These are phyloP conservation scores for Microtus montanus DNA, from an alignment of 2,113 vertebrate genomes.

Conservation along the genomic window DNA sequence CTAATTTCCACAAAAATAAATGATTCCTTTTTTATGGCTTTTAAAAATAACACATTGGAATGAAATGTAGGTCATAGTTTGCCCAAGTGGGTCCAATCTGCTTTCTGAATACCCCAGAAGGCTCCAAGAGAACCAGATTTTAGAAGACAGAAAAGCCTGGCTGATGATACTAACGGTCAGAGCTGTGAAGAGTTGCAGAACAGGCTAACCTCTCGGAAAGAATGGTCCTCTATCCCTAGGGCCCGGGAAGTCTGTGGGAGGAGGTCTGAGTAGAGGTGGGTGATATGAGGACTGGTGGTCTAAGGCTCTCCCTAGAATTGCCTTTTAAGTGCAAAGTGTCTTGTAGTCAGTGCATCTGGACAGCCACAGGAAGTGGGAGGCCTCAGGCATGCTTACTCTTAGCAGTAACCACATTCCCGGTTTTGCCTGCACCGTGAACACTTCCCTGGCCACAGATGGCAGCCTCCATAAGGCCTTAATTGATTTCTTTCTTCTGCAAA, in stretches of 20 bases:
- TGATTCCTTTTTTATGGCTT: slow-evolving; percentile 18
- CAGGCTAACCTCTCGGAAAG: not conserved
- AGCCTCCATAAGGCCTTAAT: not conserved
- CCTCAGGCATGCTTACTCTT: not conserved
- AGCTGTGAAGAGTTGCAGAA: not conserved
- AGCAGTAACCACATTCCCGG: not conserved
- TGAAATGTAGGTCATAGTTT: slow-evolving; percentile 32
- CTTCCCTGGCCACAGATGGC: not conserved
- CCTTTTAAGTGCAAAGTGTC: not conserved
- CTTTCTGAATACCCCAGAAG: not conserved
- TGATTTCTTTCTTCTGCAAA: not conserved
- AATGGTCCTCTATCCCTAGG: not conserved
- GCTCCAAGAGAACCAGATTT: not conserved
- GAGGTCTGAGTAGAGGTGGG: not conserved
- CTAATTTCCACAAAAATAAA: slow-evolving; percentile 64
- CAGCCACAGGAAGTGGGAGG: not conserved
- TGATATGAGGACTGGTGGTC: not conserved
- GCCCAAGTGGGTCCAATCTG: slow-evolving; percentile 12
- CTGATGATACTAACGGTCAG: not conserved
- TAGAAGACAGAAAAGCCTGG: not conserved
- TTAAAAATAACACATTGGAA: slow-evolving; percentile 66
- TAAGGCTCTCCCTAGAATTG: not conserved
- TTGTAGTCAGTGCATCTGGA: not conserved
- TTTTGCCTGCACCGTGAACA: not conserved
- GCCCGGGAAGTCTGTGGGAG: not conserved